phyloP scores from a whole-genome alignment of 2,113 vertebrate species.

The Callipepla californica region DNA sequence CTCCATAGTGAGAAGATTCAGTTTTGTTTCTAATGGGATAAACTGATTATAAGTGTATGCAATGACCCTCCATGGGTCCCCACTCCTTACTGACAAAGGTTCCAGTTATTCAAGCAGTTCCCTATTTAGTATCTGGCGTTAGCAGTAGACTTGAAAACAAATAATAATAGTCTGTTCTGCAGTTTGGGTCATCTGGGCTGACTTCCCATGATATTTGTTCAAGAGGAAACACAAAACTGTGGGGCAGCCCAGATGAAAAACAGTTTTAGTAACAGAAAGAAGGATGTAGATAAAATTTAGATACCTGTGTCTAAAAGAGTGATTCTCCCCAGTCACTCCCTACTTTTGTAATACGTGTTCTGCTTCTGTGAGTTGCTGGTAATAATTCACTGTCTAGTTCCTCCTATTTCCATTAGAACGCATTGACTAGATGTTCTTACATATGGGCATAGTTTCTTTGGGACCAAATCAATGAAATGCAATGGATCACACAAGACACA shows the following conservation, averaged over 20 bases:
- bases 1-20: neutral
- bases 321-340: neutral
- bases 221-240: neutral
- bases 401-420: neutral
- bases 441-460: neutral
- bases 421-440: neutral
- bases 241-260: neutral
- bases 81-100: neutral
- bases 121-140: neutral
- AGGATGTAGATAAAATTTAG: neutral
- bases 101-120: neutral
- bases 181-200: accelerated
- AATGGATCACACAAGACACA: neutral
- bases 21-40: neutral
- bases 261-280: neutral
- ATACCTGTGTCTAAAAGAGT: neutral
- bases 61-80: neutral
- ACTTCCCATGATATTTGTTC: neutral
- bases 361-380: neutral
- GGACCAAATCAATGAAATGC: neutral
- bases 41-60: neutral
- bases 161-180: neutral
- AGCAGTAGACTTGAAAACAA: neutral
- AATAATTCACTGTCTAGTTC: neutral
- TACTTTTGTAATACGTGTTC: neutral